These are phyloP conservation scores for Oriolus oriolus DNA, from an alignment of 2,113 vertebrate species.

Conservation along the genomic window DNA sequence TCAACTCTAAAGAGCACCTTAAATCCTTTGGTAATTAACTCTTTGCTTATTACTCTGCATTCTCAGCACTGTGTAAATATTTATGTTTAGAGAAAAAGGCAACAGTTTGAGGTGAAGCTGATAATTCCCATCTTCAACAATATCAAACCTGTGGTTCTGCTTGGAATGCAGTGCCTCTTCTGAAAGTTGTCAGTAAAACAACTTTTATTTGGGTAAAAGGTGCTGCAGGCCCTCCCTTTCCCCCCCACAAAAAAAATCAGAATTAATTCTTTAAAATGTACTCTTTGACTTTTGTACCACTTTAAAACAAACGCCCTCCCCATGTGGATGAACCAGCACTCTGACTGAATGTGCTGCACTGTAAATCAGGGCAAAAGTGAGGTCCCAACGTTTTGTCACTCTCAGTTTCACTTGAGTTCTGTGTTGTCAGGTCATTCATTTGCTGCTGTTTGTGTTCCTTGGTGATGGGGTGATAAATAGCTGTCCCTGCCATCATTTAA, in stretches of 20 bases:
- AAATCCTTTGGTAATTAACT: neutral
- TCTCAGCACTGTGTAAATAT: neutral
- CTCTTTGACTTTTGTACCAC: neutral
- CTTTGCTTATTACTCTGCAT: neutral
- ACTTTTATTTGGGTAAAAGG: neutral
- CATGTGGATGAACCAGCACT: neutral
- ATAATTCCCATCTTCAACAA: neutral
- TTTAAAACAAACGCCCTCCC: neutral
- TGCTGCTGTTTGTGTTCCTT: neutral
- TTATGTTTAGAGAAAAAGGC: neutral
- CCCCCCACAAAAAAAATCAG: fast-evolving
- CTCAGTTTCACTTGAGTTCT: neutral
- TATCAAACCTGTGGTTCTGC: neutral
- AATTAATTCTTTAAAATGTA: neutral
- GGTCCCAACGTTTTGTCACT: neutral
- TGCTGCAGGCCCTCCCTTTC: neutral
- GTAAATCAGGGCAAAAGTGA: neutral
- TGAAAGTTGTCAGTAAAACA: neutral
- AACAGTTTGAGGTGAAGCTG: neutral
- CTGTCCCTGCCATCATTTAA: neutral
- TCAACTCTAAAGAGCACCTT: neutral
- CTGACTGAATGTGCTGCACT: fast-evolving
- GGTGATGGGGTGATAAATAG: neutral
- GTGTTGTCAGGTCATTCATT: neutral
- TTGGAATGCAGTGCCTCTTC: neutral